phyloP scores from a whole-genome alignment of 1,140 invertebrate genomes.

The Lasioglossum albipes region DNA sequence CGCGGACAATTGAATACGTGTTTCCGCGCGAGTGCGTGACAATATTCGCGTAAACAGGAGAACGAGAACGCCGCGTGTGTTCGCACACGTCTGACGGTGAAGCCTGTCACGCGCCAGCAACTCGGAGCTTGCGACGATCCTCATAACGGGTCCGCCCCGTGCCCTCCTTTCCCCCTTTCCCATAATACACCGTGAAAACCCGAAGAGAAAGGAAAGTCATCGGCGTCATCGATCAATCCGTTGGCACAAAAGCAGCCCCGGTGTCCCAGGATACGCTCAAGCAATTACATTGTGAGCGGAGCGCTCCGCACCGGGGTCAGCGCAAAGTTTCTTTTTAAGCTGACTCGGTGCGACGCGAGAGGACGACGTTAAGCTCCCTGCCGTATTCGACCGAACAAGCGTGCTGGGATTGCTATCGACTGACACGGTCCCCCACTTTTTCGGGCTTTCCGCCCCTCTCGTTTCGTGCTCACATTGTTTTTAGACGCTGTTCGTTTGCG shows the following conservation, averaged over 20 bases:
- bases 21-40: constrained; percentile 28
- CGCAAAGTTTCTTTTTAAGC: not conserved
- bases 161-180: not conserved
- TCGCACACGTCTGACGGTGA: constrained; percentile 45
- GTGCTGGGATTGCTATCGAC: too few species aligned
- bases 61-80: not conserved
- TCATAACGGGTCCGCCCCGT: not conserved
- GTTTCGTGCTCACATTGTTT: too few species aligned
- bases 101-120: constrained; percentile 41
- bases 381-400: not conserved
- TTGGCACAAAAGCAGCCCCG: not conserved
- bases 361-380: not conserved
- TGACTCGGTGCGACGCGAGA: not conserved
- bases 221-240: constrained; percentile 40
- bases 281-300: constrained; percentile 4
- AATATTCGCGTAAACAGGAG: constrained; percentile 35
- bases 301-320: not conserved
- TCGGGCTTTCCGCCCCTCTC: too few species aligned
- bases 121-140: not conserved
- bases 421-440: too few species aligned
- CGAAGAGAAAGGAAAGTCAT: constrained; percentile 30
- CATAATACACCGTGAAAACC: constrained; percentile 27
- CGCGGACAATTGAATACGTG: constrained; percentile 56
- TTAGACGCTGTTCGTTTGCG: too few species aligned
- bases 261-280: not conserved